Percentiles rank a stretch among this genome's conserved stretches.
These are phyloP conservation scores for Drosophila malerkotliana DNA, from an alignment of 1,140 invertebrate species.

Conservation along the genomic window DNA sequence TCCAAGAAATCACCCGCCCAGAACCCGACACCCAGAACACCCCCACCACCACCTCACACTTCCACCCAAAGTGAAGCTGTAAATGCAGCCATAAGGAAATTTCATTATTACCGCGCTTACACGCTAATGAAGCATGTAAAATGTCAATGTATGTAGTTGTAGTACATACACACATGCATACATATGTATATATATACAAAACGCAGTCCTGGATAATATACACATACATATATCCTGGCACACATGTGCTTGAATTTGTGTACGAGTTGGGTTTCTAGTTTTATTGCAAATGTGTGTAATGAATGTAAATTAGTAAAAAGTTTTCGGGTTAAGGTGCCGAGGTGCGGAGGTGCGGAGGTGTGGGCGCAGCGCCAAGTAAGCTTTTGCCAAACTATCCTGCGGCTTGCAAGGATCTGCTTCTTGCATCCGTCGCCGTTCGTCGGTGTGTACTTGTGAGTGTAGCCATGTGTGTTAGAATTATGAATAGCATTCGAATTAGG, in stretches of 20 bases:
- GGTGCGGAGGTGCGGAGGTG: conserved; percentile 8
- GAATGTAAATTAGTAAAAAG: conserved; percentile 82
- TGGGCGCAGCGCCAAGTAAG: conserved; percentile 16
- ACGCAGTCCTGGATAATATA: neutral
- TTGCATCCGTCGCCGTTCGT: conserved; percentile 7
- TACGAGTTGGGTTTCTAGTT: conserved; percentile 67
- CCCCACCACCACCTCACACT: neutral
- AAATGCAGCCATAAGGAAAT: conserved; percentile 80
- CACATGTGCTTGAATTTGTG: conserved; percentile 24
- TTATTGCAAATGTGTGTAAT: conserved; percentile 82
- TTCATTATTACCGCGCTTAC: conserved; percentile 82
- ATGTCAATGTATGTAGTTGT: conserved; percentile 69
- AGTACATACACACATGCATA: conserved; percentile 3
- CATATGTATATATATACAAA: neutral
- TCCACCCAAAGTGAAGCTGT: conserved; percentile 34
- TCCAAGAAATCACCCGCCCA: conserved; percentile 1
- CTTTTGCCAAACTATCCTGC: conserved; percentile 64
- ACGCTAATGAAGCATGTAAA: conserved; percentile 82
- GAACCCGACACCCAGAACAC: neutral
- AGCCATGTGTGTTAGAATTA: conserved; percentile 36
- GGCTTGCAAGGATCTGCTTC: conserved; percentile 63
- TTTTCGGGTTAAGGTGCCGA: conserved; percentile 46
- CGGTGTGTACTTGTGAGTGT: conserved; percentile 4
- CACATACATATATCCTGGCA: neutral
- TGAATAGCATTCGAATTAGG: conserved; percentile 74